These are phyloP conservation scores for Cryptophagus acutangulus DNA, from an alignment of 2,888 invertebrate genomes.

Conservation along the genomic window DNA sequence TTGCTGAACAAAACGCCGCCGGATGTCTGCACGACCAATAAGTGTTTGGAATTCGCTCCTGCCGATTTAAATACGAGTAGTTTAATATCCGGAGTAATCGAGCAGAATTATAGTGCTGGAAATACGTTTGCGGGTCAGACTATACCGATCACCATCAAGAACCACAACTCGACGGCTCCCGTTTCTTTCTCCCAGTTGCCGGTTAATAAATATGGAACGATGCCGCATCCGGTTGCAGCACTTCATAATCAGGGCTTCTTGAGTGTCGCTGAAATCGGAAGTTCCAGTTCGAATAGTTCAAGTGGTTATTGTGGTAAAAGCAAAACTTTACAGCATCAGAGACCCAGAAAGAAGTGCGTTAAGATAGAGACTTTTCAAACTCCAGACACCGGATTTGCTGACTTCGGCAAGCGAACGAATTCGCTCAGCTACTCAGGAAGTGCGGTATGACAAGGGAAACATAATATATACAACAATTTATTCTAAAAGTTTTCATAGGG, in stretches of 20 bases:
- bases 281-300: conserved; percentile 44
- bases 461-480: conserved; percentile 16
- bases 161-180: conserved; percentile 37
- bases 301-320: conserved; percentile 42
- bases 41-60: conserved; percentile 38
- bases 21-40: conserved; percentile 49
- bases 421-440: conserved; percentile 43
- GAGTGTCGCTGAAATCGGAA: conserved; percentile 44
- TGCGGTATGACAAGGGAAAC: conserved; percentile 41
- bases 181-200: conserved; percentile 32
- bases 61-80: conserved; percentile 30
- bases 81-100: conserved; percentile 31
- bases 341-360: conserved; percentile 43
- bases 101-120: conserved; percentile 30
- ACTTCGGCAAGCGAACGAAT: conserved; percentile 34
- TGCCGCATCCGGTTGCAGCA: conserved; percentile 38
- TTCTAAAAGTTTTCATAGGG: conserved; percentile 25
- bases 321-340: conserved; percentile 45
- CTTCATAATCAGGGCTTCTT: conserved; percentile 47
- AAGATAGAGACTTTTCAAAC: conserved; percentile 47
- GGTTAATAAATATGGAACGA: conserved; percentile 43
- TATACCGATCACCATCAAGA: conserved; percentile 48
- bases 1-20: conserved; percentile 49
- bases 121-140: conserved; percentile 46
- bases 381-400: conserved; percentile 39